phyloP scores from a whole-genome alignment of 2,888 invertebrate genomes.

The Perizoma flavofasciatum region DNA sequence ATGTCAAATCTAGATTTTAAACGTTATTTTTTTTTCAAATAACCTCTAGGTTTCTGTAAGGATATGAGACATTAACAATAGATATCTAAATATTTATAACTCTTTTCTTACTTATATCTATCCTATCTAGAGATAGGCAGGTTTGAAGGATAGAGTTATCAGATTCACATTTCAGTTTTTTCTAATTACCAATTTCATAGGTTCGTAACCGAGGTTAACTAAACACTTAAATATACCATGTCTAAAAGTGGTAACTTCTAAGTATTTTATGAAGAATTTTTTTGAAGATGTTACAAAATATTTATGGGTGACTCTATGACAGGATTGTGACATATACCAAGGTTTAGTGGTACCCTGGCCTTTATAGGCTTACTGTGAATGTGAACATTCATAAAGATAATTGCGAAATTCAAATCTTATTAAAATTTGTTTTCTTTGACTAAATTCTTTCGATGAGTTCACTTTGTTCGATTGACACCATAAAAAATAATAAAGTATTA shows the following conservation, averaged over 20 bases:
- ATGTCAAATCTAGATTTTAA: too few relatives aligned
- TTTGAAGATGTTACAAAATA: constrained; percentile 9
- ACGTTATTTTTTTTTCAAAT: too few relatives aligned
- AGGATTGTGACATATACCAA: constrained; percentile 1
- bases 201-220: neutral
- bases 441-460: too few relatives aligned
- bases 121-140: neutral
- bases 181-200: constrained; percentile 9
- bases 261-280: neutral
- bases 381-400: neutral
- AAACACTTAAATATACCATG: neutral
- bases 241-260: neutral
- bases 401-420: neutral
- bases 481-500: too few relatives aligned
- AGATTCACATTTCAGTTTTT: neutral
- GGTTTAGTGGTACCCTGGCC: constrained; percentile 11
- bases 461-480: too few relatives aligned
- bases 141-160: neutral
- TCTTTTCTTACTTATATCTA: too few relatives aligned
- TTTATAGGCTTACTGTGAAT: constrained; percentile 9
- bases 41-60: too few relatives aligned
- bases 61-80: too few relatives aligned
- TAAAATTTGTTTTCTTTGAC: too few relatives aligned
- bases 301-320: constrained; percentile 7
- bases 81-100: too few relatives aligned